These are phyloP conservation scores for Cephalotes varians DNA, from an alignment of 2,888 invertebrate species.

Conservation along the genomic window DNA sequence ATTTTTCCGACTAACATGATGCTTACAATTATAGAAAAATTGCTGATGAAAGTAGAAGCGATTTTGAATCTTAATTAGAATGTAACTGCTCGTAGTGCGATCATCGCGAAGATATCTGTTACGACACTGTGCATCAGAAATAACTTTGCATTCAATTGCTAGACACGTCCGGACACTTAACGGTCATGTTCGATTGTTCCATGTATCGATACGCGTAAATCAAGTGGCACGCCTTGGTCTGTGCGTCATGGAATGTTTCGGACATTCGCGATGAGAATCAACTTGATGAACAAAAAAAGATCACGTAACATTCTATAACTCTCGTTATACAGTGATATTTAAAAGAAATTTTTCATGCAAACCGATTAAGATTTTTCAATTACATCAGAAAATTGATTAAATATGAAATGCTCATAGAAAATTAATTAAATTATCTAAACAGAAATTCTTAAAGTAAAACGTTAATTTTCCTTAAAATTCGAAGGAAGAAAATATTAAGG, in stretches of 20 bases:
- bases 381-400: not conserved
- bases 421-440: not conserved
- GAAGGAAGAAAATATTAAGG: not conserved
- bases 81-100: too few relatives aligned
- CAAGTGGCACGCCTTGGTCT: conserved; percentile 11
- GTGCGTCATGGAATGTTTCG: conserved; percentile 30
- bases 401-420: not conserved
- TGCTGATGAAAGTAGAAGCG: not conserved
- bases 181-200: conserved; percentile 31
- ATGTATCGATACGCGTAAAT: conserved; percentile 8
- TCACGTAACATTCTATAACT: not conserved
- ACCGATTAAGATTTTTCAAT: not conserved
- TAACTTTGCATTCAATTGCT: conserved; percentile 21
- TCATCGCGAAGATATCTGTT: not conserved
- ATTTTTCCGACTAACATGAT: not conserved
- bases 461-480: not conserved
- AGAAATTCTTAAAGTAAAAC: not conserved
- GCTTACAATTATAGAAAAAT: not conserved
- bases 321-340: not conserved
- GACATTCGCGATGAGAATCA: not conserved
- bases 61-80: not conserved
- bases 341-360: not conserved
- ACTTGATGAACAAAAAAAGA: not conserved
- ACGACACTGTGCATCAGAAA: conserved; percentile 6
- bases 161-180: conserved; percentile 35